A percentile compares a stretch with the other conserved stretches of the same genome.
phyloP scores from a whole-genome alignment of 2,113 vertebrate species.

The Calyptomena viridis region DNA sequence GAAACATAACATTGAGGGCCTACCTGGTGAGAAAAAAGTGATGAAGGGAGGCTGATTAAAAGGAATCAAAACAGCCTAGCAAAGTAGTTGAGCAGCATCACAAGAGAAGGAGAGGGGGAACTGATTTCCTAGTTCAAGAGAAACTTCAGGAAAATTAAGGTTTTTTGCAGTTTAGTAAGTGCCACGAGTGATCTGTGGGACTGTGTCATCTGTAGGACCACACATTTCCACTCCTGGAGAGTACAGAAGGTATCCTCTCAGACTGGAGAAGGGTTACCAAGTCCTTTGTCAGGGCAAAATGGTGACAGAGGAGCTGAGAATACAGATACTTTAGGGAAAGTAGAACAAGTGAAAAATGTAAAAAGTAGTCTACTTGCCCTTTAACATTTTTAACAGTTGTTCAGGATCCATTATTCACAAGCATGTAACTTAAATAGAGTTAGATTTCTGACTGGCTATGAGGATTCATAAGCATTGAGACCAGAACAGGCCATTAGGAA shows the following conservation, averaged over 20 bases:
- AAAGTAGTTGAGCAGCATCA: neutral
- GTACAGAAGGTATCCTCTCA: neutral
- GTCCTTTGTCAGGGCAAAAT: neutral
- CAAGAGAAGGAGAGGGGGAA: neutral
- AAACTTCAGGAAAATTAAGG: neutral
- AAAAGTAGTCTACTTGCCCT: accelerated
- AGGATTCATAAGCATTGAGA: neutral
- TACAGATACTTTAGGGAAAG: neutral
- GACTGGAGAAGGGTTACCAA: neutral
- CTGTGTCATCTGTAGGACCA: neutral
- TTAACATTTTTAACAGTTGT: neutral
- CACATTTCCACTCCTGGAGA: neutral
- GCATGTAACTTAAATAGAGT: no score
- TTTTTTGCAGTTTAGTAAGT: neutral
- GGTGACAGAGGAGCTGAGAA: neutral
- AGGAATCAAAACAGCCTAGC: neutral
- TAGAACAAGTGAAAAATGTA: neutral
- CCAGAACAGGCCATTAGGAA: neutral
- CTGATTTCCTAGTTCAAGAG: neutral
- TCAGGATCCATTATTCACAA: neutral
- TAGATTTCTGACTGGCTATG: neutral
- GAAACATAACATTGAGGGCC: neutral
- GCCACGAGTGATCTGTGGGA: neutral
- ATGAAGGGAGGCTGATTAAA: neutral
- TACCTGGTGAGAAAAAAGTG: neutral